These are phyloP conservation scores for Rotaria sp. DNA, from an alignment of 2,888 invertebrate genomes.

Conservation along the genomic window DNA sequence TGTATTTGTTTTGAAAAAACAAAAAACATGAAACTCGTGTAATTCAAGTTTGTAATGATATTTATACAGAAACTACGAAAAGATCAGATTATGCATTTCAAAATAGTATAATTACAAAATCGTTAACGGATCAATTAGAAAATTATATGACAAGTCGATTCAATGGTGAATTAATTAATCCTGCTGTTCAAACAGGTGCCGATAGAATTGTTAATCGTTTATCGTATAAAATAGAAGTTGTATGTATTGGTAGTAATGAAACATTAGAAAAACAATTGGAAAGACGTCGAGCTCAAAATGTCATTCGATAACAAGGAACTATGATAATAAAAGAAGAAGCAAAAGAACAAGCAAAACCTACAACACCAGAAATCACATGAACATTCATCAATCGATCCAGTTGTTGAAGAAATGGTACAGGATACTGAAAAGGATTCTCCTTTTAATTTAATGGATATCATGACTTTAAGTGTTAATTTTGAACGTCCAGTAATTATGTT, in stretches of 20 bases:
- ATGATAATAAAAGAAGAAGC: not conserved
- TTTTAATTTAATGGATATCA: slow-evolving; percentile 1
- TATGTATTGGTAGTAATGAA: not conserved
- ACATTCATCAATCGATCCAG: not conserved
- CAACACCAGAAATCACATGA: not conserved
- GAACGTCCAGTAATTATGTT: not conserved
- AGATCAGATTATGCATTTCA: not conserved
- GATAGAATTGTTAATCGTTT: not conserved
- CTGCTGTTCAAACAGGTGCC: not conserved
- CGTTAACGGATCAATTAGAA: not conserved
- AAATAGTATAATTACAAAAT: not conserved
- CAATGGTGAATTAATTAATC: not conserved
- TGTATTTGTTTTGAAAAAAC: not conserved
- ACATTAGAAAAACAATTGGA: not conserved
- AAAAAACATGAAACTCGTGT: not conserved
- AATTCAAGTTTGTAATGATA: not conserved
- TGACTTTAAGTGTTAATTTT: not conserved
- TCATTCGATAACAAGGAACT: not conserved
- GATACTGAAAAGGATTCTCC: not conserved
- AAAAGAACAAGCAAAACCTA: not conserved
- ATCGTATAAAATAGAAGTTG: not conserved
- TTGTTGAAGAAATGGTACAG: not conserved
- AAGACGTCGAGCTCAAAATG: not conserved
- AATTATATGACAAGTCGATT: not conserved
- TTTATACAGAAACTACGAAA: not conserved